phyloP scores from a whole-genome alignment of 2,113 vertebrate genomes.

The Nibea albiflora region DNA sequence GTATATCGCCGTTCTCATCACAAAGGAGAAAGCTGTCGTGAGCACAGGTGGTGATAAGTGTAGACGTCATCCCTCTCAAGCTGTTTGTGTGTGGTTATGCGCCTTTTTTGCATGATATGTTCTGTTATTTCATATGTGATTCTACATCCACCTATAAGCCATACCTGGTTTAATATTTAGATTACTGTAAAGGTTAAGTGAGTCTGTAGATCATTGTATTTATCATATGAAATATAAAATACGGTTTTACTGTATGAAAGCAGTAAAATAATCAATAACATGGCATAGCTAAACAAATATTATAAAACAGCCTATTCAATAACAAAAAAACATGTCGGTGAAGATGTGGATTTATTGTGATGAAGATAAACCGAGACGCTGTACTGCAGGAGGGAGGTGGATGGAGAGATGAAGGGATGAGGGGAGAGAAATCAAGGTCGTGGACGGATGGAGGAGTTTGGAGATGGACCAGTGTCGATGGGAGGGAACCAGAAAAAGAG shows the following conservation, averaged over 20 bases:
- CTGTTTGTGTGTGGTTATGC: neutral
- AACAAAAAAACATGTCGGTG: too few species aligned
- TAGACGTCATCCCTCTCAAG: neutral
- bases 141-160: neutral
- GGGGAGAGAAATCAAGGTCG: too few species aligned
- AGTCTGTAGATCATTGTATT: neutral
- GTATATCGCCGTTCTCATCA: slow-evolving; percentile 5
- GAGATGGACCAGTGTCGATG: too few species aligned
- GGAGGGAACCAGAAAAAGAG: too few species aligned
- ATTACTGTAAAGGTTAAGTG: neutral
- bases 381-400: too few species aligned
- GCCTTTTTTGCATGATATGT: neutral
- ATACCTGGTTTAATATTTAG: neutral
- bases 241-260: neutral
- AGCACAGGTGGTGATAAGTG: slow-evolving; percentile 15
- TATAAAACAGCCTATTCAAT: neutral
- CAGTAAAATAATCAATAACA: neutral
- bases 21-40: slow-evolving; percentile 3
- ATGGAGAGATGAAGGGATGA: too few species aligned
- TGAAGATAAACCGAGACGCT: too few species aligned
- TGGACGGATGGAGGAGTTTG: too few species aligned
- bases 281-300: neutral
- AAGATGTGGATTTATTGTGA: too few species aligned
- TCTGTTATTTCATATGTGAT: neutral
- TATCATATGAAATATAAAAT: neutral